Evolutionary conservation across 2,888 invertebrate genomes (phyloP), one percentile per base, ranked within the genome.

Genomic region (Acanthococcus lagerstroemiae): DNA sequence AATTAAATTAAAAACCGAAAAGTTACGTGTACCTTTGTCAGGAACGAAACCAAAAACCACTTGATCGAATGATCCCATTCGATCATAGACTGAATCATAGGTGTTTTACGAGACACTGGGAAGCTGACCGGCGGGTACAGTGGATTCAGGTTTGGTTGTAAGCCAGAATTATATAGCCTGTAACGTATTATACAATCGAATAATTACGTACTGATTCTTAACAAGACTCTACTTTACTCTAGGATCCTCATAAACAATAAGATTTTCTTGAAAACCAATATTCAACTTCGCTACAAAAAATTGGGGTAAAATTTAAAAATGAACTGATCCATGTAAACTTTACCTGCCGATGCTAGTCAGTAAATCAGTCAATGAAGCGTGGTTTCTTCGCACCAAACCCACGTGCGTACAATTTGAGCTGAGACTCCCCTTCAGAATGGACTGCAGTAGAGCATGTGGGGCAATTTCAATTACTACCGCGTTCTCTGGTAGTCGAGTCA

Each of bases 21-120:
- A n/a, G n/a, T n/a, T n/a, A n/a, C n/a, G n/a, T 37, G 61, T 69
- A 78, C 79, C 73, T 80, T 80, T 25, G 79, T 79, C 66, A 82
- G 81, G 75, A 86, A 90, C 75, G 85, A 81, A 63, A 92, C 88
- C 17, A 94, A 90, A 71, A 84, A 80, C 95, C 95, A 99, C 74
- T 87, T 85, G 67, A 81, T 81, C 9, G 86, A 82, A 78, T 97
- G 97, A 77, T 99, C 95, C 97, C 97, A 99, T 70, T 82, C 82
- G 71, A 97, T 80, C 76, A 86, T 80, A 0, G 94, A 85, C 68
- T 87, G 87, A 57, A 97, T 80, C 84, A 89, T 89, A 0, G 95
- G 94, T 19, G 96, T 96, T 71, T 92, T 91, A 70, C 86, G 83
- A n/a, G 93, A 84, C 55, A 96, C 97, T 0, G 97, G 97, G 75